These are phyloP conservation scores for Myotis brandtii DNA, from an alignment of 2,113 vertebrate species.

Conservation along the genomic window DNA sequence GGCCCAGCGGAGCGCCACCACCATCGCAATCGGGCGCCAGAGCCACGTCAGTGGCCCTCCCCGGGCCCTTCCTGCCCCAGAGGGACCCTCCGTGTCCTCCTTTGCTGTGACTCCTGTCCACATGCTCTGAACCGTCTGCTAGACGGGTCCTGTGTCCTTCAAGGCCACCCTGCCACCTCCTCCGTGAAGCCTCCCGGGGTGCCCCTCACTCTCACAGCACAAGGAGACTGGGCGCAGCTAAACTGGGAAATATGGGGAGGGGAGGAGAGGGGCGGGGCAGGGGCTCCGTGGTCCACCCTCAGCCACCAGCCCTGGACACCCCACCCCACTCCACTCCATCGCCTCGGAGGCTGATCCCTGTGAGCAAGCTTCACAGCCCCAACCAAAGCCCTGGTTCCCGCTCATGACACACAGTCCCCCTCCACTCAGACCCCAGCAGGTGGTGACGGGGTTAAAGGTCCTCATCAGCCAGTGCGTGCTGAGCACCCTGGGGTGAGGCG, in stretches of 20 bases:
- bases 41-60: no score
- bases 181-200: neutral
- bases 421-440: neutral
- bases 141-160: accelerated
- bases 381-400: neutral
- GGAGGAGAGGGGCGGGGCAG: neutral
- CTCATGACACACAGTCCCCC: accelerated
- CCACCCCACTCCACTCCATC: accelerated
- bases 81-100: neutral
- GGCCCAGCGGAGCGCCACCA: no score
- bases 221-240: neutral
- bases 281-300: neutral
- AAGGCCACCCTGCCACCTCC: neutral
- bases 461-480: neutral
- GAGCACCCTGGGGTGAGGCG: neutral
- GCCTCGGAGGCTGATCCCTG: neutral
- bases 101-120: neutral
- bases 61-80: neutral
- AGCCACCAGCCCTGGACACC: neutral
- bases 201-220: no score
- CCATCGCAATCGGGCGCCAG: accelerated
- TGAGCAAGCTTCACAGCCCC: neutral
- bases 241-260: neutral
- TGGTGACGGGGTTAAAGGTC: neutral
- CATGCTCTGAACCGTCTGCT: accelerated